These are phyloP conservation scores for Leptothorax acervorum DNA, from an alignment of 2,888 invertebrate species.

Conservation along the genomic window DNA sequence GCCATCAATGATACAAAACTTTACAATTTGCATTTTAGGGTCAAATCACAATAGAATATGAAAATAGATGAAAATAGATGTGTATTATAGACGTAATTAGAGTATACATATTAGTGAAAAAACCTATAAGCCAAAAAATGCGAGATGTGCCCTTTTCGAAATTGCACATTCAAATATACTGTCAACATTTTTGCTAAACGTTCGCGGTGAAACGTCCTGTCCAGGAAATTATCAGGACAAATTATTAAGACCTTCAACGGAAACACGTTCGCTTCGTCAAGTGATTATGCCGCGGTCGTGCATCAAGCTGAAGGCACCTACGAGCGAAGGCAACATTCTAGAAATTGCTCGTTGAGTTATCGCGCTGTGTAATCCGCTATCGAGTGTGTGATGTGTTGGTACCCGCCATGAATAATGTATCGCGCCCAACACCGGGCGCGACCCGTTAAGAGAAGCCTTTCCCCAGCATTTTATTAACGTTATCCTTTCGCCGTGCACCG, in stretches of 20 bases:
- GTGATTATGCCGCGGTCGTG: constrained; percentile 21
- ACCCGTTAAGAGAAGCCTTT: constrained; percentile 18
- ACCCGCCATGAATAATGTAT: constrained; percentile 49
- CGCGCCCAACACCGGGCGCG: constrained; percentile 4
- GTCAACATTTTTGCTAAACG: neutral
- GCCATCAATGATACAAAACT: too few species aligned
- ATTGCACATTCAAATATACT: too few species aligned
- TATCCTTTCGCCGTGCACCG: constrained; percentile 17
- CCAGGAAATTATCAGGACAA: neutral
- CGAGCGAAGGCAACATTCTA: constrained; percentile 19
- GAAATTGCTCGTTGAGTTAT: constrained; percentile 38
- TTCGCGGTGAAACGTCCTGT: neutral
- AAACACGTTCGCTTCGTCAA: constrained; percentile 18
- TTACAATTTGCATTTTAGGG: too few species aligned
- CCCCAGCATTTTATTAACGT: constrained; percentile 47
- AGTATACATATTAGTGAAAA: too few species aligned
- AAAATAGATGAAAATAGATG: too few species aligned
- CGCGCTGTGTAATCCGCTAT: constrained; percentile 29
- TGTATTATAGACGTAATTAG: too few species aligned
- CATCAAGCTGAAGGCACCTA: constrained; percentile 1
- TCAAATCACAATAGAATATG: too few species aligned
- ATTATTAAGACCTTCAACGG: neutral
- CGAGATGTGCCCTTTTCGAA: too few species aligned
- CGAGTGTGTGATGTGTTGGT: constrained; percentile 34
- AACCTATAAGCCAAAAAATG: too few species aligned